Evolutionary conservation across 2,888 invertebrate genomes (phyloP).

Genomic region (Dinocampus coccinellae): DNA sequence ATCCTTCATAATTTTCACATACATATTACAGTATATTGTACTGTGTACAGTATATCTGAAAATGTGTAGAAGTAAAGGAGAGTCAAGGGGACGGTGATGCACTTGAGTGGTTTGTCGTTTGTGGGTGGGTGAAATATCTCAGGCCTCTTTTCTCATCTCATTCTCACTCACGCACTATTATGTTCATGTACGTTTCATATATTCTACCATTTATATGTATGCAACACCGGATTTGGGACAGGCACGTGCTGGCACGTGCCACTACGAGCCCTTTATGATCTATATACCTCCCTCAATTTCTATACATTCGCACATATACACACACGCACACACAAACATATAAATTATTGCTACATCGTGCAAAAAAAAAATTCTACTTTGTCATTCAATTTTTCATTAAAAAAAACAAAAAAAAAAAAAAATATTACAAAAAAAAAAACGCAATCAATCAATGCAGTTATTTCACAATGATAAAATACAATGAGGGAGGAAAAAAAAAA

Average conservation of each 20-base stretch:
- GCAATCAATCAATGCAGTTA: background rate
- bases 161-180: background rate
- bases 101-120: constrained; percentile 64
- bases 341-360: constrained; percentile 54
- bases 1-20: background rate
- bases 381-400: background rate
- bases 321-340: constrained; percentile 48
- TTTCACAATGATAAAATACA: background rate
- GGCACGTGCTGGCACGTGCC: constrained; percentile 65
- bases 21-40: no score
- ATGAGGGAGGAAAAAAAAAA: background rate
- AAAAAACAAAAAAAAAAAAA: no score
- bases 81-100: constrained; percentile 50
- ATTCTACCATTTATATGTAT: constrained; percentile 32
- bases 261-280: constrained; percentile 60
- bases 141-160: constrained; percentile 3
- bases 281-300: constrained; percentile 58
- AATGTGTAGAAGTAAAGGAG: constrained; percentile 16
- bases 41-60: no score
- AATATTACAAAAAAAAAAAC: no score
- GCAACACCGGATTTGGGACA: constrained; percentile 49
- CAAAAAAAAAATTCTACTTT: constrained; percentile 31
- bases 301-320: background rate
- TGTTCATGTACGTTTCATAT: background rate
- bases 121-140: constrained; percentile 57